Base-by-base conservation (phyloP, 2,888 invertebrate species). In the Tenthredo notha region DNA sequence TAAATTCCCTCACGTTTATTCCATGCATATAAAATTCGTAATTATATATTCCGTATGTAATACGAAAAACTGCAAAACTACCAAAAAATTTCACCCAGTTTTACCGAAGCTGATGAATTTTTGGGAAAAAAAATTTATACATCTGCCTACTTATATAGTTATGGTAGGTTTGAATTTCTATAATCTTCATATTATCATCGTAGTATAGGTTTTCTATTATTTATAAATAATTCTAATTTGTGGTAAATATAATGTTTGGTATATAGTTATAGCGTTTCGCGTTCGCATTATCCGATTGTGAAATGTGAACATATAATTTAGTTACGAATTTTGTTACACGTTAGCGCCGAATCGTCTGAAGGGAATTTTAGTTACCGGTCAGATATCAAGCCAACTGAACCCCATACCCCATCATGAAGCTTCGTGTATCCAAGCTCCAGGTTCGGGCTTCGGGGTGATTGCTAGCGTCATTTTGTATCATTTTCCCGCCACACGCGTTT, bases 391-490 rank as follows among this genome's bases (percentile, higher is more conserved):
- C 77, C 50, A 7, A 25, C 67, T 6, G 67, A 67, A 33, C 67
- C 67, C 67, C 67, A 33, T 67, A 33, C 67, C 33, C 67, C 33
- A 12, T 74, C 2, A 33, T n/a, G 3, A 50, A 50, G 77, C 40
- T 80, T 80, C 80, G 80, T 80, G 80, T 80, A 61, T 80, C 61
- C 40, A 50, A 80, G 58, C 54, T 50, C 50, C n/a, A 77, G 77
- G 77, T 77, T 77, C 37, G 37, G 85, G 74, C 86, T 74, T 86
- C 85, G 86, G 86, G 88, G 86, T 87, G 89, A 89, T 87, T 88
- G 86, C 84, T 67, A 86, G 88, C 88, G 87, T 90, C 90, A 92
- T 92, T 92, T 92, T 90, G 91, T 92, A 92, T 92, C 91, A 91
- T 92, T 92, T 92, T 90, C 90, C 89, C 89, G 91, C 88, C 90